A percentile compares a stretch with the other conserved stretches of the same genome.
These are phyloP conservation scores for Cheilosia impressa DNA, from an alignment of 2,888 invertebrate species.

Conservation along the genomic window DNA sequence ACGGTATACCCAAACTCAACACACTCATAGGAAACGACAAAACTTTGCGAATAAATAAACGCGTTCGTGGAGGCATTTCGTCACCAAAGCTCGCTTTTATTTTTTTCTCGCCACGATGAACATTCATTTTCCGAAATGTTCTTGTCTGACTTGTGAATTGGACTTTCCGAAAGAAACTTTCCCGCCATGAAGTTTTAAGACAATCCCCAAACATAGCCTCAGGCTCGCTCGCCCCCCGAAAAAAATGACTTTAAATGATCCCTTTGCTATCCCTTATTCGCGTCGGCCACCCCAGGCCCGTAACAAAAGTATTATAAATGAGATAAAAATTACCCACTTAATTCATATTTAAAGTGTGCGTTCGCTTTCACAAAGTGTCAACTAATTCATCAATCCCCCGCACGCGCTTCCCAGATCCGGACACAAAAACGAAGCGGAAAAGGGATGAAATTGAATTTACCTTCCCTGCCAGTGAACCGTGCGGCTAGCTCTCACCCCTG, in stretches of 20 bases:
- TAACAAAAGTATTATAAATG: conserved; percentile 24
- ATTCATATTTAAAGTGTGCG: conserved; percentile 71
- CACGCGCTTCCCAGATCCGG: conserved; percentile 47
- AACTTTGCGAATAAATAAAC: conserved; percentile 54
- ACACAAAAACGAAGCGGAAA: conserved; percentile 59
- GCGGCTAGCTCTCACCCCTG: conserved; percentile 43
- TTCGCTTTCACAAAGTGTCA: conserved; percentile 69
- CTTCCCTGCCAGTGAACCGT: conserved; percentile 79
- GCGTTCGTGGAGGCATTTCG: conserved; percentile 25
- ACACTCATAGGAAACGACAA: neutral
- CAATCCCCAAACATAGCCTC: conserved; percentile 35
- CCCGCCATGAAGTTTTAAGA: conserved; percentile 47
- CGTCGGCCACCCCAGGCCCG: conserved; percentile 22
- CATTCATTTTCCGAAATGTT: conserved; percentile 44
- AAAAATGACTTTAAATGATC: conserved; percentile 52
- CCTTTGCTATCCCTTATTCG: conserved; percentile 42
- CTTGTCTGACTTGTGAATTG: conserved; percentile 65
- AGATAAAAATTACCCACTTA: conserved; percentile 74
- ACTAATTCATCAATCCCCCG: conserved; percentile 74
- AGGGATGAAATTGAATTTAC: conserved; percentile 80
- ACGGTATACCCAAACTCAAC: neutral
- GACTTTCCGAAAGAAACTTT: conserved; percentile 49
- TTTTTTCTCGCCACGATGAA: conserved; percentile 4
- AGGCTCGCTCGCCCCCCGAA: conserved; percentile 1
- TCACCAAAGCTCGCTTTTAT: neutral